Evolutionary conservation across 2,888 invertebrate genomes (phyloP).

Genomic region (Neoitamus cyanurus): DNA sequence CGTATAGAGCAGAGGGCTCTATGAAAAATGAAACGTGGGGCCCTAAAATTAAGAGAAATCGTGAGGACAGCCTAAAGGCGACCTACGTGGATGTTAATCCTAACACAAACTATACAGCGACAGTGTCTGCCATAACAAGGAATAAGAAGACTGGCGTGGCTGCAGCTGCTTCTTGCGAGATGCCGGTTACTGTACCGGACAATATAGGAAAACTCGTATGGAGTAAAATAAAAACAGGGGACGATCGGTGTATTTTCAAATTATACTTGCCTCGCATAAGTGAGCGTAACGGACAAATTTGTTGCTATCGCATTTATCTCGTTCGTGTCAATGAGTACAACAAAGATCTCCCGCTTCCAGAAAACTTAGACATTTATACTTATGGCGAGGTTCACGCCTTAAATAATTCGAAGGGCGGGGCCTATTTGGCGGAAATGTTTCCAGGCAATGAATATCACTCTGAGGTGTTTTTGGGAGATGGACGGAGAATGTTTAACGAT

Average conservation of each 20-base stretch:
- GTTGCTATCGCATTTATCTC: conserved; percentile 85
- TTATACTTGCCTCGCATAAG: conserved; percentile 80
- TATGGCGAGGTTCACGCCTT: conserved; percentile 79
- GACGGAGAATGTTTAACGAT: conserved; percentile 62
- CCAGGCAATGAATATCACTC: conserved; percentile 74
- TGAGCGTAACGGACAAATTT: conserved; percentile 88
- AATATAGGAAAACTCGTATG: conserved; percentile 68
- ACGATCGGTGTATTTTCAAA: conserved; percentile 79
- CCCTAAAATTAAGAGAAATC: conserved; percentile 72
- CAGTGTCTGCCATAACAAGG: conserved; percentile 81
- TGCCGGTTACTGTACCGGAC: conserved; percentile 79
- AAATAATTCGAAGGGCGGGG: conserved; percentile 73
- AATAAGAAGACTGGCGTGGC: conserved; percentile 79
- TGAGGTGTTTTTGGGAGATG: conserved; percentile 81
- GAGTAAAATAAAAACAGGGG: conserved; percentile 71
- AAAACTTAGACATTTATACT: conserved; percentile 76
- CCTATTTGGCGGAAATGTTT: conserved; percentile 88
- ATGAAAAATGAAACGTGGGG: conserved; percentile 70
- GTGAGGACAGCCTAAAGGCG: conserved; percentile 67
- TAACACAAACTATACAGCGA: conserved; percentile 86
- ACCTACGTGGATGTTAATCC: conserved; percentile 78
- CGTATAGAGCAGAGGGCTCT: conserved; percentile 69
- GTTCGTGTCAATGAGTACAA: conserved; percentile 74
- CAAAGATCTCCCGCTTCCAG: conserved; percentile 76
- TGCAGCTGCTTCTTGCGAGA: conserved; percentile 73